Evolutionary conservation across 2,797 vertebrate genomes (phyloP), one percentile per base, ranked within the genome.

Genomic region (Fratercula arctica): DNA sequence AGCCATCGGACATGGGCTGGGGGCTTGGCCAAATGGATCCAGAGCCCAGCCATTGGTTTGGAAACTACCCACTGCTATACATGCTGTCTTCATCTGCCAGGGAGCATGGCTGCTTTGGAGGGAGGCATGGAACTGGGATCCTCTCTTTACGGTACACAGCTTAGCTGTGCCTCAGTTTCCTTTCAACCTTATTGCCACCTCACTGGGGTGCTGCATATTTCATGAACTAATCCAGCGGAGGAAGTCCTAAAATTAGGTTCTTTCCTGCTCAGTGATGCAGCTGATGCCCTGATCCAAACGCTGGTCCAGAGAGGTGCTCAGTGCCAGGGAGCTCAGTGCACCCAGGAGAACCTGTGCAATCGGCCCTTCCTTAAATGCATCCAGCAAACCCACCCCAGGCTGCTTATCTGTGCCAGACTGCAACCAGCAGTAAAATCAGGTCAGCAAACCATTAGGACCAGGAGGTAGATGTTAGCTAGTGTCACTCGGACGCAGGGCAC

Each of bases 1-100:
- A 78, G 15, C 21, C 7, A 6, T 10, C 0, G 0, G 45, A n/a
- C 14, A 7, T 0, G 5, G 59, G 11, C 41, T 70, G 29, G 43
- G 29, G 48, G 35, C 57, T 78, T 6, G 10, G 48, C 48, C 48
- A 87, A 73, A 33, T 19, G 37, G 17, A 28, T 68, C 35, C 43
- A 78, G 50, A 54, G 25, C 54, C 8, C 70, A 69, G 9, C 17
- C 0, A 0, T 31, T 67, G 39, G 10, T 66, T 61, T 85, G 69
- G 53, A 43, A 81, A 28, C 16, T 33, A 16, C n/a, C 18, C 37
- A 1, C 29, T 6, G 11, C 70, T 54, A 0, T 25, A 13, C 5
- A 21, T 45, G 79, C 33, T 25, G 7, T 3, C 39, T 66, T 53
- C 11, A 11, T 53, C 69, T 76, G 14, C 19, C 33, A 41, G 69